phyloP scores from a whole-genome alignment of 2,888 invertebrate genomes.

The Mythimna loreyi region DNA sequence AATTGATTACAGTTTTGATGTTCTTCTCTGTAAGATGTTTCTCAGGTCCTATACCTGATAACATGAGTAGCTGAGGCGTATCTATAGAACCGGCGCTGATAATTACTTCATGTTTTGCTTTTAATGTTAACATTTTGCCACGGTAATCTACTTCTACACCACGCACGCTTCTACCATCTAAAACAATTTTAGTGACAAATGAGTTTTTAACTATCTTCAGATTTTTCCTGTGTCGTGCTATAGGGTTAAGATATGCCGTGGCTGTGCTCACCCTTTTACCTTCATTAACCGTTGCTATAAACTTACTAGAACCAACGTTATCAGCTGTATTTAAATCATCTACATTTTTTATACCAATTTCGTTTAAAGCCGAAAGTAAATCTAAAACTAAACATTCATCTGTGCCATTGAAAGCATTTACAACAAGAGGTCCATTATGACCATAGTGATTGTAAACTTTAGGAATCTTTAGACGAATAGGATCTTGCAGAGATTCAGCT shows the following conservation, averaged over 20 bases:
- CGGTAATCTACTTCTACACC: slow-evolving; percentile 42
- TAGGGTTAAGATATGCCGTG: too few species aligned
- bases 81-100: slow-evolving; percentile 53
- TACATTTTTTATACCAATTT: too few species aligned
- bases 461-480: slow-evolving; percentile 16
- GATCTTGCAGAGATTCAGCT: slow-evolving; percentile 56
- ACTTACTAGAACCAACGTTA: slow-evolving; percentile 43
- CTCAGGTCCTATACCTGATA: slow-evolving; percentile 59
- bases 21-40: slow-evolving; percentile 41
- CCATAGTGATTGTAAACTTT: slow-evolving; percentile 80
- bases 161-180: slow-evolving; percentile 16
- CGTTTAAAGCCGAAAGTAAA: slow-evolving; percentile 37
- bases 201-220: slow-evolving; percentile 52
- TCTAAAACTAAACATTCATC: not conserved
- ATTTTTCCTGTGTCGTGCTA: slow-evolving; percentile 35
- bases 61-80: slow-evolving; percentile 57
- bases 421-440: slow-evolving; percentile 51
- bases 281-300: slow-evolving; percentile 17
- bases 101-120: slow-evolving; percentile 53
- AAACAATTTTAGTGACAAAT: slow-evolving; percentile 47
- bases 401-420: slow-evolving; percentile 50
- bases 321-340: too few species aligned
- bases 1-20: slow-evolving; percentile 41
- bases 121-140: slow-evolving; percentile 20
- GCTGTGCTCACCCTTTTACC: slow-evolving; percentile 47